Percentiles rank a stretch among this genome's conserved stretches.
Evolutionary conservation across 92 coral and sea anemone genomes (phyloP).

Genomic region (Heliopora coerulea): DNA sequence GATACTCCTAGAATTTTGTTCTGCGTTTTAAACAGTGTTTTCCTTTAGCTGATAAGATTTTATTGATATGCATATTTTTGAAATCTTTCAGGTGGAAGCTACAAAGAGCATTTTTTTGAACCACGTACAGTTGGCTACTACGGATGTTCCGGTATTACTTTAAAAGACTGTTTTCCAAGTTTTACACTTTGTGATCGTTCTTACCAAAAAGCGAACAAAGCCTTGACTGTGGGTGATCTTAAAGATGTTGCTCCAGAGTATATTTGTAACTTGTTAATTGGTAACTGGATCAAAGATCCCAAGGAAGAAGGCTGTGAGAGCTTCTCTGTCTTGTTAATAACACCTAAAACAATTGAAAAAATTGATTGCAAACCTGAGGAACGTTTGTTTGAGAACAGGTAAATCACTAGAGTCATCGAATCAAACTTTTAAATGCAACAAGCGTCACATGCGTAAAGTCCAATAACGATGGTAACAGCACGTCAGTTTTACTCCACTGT

Average conservation of each 20-base stretch:
- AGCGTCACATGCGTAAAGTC: too few species aligned
- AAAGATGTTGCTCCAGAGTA: conserved; percentile 65
- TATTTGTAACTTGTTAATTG: conserved; percentile 74
- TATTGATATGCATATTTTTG: background rate
- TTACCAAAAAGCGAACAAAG: conserved; percentile 47
- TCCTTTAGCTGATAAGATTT: too few species aligned
- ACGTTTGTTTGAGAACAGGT: conserved; percentile 58
- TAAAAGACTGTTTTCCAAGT: conserved; percentile 57
- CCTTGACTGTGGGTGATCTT: conserved; percentile 65
- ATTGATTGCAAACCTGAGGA: conserved; percentile 50
- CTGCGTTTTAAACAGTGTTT: too few species aligned
- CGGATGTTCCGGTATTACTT: conserved; percentile 57
- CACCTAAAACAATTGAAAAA: conserved; percentile 60
- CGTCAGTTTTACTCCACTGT: too few species aligned
- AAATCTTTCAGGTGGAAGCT: conserved; percentile 56
- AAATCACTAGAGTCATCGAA: conserved; percentile 2
- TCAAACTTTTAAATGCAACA: too few species aligned
- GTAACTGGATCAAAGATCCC: conserved; percentile 61
- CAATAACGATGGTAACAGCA: too few species aligned
- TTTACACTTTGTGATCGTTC: conserved; percentile 32
- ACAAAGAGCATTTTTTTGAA: conserved; percentile 70
- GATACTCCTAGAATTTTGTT: too few species aligned
- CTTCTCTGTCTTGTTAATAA: conserved; percentile 55
- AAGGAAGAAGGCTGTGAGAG: conserved; percentile 31
- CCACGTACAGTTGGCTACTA: conserved; percentile 60